Conservation (phyloP, 2,888 invertebrate genomes). For the Druceiella hillmani region DNA sequence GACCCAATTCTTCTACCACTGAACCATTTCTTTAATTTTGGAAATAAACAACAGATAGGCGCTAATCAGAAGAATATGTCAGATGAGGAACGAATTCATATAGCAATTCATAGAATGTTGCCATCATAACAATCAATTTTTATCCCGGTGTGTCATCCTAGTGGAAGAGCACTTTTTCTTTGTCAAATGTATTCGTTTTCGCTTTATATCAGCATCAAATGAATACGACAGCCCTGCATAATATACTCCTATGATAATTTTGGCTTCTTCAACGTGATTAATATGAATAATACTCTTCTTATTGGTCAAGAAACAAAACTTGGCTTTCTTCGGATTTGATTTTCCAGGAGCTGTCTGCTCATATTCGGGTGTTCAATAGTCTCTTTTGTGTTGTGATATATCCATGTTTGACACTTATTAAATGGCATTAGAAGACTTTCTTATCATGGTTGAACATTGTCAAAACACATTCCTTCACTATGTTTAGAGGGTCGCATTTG, state of each 20-base stretch:
- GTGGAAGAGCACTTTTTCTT: not conserved
- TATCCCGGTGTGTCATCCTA: not conserved
- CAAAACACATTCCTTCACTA: too few relatives aligned
- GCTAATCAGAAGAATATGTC: not conserved
- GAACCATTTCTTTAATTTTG: conserved; percentile 3
- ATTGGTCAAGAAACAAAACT: not conserved
- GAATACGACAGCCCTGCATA: not conserved
- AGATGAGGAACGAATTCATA: not conserved
- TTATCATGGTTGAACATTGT: conserved; percentile 1
- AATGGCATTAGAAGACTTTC: conserved; percentile 6
- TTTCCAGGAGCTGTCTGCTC: conserved; percentile 9
- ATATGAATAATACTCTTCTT: not conserved
- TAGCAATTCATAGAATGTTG: not conserved
- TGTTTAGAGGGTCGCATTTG: too few relatives aligned
- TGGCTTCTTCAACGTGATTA: not conserved
- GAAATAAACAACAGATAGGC: too few relatives aligned
- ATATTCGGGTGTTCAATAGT: conserved; percentile 16
- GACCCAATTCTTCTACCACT: conserved; percentile 1
- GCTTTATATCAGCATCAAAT: not conserved
- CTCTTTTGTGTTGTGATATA: conserved; percentile 13
- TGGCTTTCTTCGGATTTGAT: conserved; percentile 11
- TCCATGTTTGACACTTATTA: conserved; percentile 8
- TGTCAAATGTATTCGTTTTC: not conserved
- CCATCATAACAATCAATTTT: not conserved
- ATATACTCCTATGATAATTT: not conserved